A percentile compares a stretch with the other conserved stretches of the same genome.
Evolutionary conservation across 2,888 invertebrate genomes (phyloP).

Genomic region (Timema cristinae): DNA sequence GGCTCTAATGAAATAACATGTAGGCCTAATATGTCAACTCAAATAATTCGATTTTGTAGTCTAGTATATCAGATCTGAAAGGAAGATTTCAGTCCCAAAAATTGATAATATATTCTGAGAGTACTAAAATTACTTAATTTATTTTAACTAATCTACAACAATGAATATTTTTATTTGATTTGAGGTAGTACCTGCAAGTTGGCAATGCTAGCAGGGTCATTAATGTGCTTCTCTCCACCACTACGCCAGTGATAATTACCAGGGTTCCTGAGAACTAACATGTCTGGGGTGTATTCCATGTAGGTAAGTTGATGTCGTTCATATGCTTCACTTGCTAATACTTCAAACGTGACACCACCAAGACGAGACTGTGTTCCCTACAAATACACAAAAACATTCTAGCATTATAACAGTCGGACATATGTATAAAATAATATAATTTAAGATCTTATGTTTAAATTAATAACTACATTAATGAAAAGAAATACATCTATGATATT

Average conservation of each 20-base stretch:
- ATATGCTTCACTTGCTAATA: conserved; percentile 79
- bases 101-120: no score
- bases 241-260: conserved; percentile 96
- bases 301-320: conserved; percentile 78
- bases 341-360: conserved; percentile 88
- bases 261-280: conserved; percentile 74
- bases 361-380: conserved; percentile 65
- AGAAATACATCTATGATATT: no score
- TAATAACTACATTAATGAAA: no score
- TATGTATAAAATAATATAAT: background rate
- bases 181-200: conserved; percentile 59
- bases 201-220: conserved; percentile 85
- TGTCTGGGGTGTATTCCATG: conserved; percentile 61
- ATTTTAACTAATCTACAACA: no score
- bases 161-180: no score
- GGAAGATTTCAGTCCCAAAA: no score
- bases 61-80: no score
- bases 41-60: no score
- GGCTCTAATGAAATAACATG: no score
- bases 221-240: conserved; percentile 96
- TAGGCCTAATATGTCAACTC: no score
- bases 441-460: no score
- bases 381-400: conserved; percentile 22
- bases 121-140: no score
- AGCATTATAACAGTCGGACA: conserved; percentile 10